These are phyloP conservation scores for Cryptophagus acutangulus DNA, from an alignment of 2,888 invertebrate genomes.

Conservation along the genomic window DNA sequence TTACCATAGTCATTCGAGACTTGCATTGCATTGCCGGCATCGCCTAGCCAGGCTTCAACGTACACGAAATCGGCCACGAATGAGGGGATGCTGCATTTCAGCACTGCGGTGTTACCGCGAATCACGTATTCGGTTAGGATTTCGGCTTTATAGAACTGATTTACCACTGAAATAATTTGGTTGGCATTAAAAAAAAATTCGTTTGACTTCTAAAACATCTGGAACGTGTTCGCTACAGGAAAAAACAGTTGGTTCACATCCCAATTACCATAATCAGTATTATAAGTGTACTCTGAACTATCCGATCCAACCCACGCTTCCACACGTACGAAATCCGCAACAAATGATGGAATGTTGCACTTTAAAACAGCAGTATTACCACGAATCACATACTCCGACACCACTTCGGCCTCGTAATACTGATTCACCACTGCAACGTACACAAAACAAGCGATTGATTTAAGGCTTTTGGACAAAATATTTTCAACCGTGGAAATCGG, in stretches of 20 bases:
- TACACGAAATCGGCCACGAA: slow-evolving; percentile 70
- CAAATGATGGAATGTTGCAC: slow-evolving; percentile 86
- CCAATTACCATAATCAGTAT: slow-evolving; percentile 66
- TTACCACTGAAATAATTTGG: slow-evolving; percentile 55
- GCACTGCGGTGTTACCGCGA: slow-evolving; percentile 64
- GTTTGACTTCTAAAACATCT: slow-evolving; percentile 8
- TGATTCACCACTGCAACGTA: slow-evolving; percentile 72
- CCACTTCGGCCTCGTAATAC: slow-evolving; percentile 78
- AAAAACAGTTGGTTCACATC: slow-evolving; percentile 4
- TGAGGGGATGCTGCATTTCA: slow-evolving; percentile 70
- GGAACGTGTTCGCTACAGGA: slow-evolving; percentile 3
- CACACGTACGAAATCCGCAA: slow-evolving; percentile 86
- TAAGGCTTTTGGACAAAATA: slow-evolving; percentile 22
- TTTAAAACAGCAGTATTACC: slow-evolving; percentile 84
- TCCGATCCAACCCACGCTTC: slow-evolving; percentile 70
- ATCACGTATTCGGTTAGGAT: slow-evolving; percentile 71
- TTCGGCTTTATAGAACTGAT: slow-evolving; percentile 68
- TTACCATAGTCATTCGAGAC: slow-evolving; percentile 53
- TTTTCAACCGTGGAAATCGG: slow-evolving; percentile 29
- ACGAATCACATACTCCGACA: slow-evolving; percentile 83
- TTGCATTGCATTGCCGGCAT: slow-evolving; percentile 54
- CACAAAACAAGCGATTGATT: too few relatives aligned
- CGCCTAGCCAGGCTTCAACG: slow-evolving; percentile 67
- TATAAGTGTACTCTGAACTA: slow-evolving; percentile 65
- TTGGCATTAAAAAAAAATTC: neutral